Evolutionary conservation across 2,113 vertebrate genomes (phyloP), one percentile per base, ranked within the genome.

Genomic region (Aramus guarauna): DNA sequence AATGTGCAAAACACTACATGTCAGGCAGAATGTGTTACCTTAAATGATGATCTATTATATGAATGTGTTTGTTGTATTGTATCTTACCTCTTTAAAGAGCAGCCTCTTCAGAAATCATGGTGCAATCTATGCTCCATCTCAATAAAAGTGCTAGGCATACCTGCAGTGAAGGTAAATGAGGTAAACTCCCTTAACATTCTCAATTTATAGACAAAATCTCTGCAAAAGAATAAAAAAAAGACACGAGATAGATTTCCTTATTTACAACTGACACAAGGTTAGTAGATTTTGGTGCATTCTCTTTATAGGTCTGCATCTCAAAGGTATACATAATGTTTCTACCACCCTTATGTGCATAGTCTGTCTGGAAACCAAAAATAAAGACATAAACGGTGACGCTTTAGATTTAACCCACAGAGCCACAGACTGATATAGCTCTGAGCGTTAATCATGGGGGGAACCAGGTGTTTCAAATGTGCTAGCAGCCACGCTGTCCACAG

Each of bases 21-120:
- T 92, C 95, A 95, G 92, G 71, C 86, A 96, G 73, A 94, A 96
- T 76, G 85, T 86, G 92, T 88, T 96, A 73, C 91, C 76, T 91
- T 96, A 95, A 96, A 95, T 82, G 90, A 92, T 72, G 75, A 93
- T 94, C 76, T 88, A 62, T 84, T 90, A 80, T 43, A 85, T 9
- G 66, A 62, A 69, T 59, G 71, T 58, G 56, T 60, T 43, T 78
- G 67, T 67, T 88, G 78, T 45, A 94, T 88, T 76, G 63, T 83
- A 43, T 78, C 66, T 73, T 58, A 59, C 60, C 69, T 64, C 58
- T 93, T 88, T 95, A 75, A 94, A 88, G 85, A 91, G 73, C 85
- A 94, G 50, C 37, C 69, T 82, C 43, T 55, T 90, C 91, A 88
- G 77, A 95, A 96, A 81, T 76, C 60, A 58, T 47, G 67, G 63